phyloP scores from a whole-genome alignment of 2,888 invertebrate species.

The Phoronis australis region DNA sequence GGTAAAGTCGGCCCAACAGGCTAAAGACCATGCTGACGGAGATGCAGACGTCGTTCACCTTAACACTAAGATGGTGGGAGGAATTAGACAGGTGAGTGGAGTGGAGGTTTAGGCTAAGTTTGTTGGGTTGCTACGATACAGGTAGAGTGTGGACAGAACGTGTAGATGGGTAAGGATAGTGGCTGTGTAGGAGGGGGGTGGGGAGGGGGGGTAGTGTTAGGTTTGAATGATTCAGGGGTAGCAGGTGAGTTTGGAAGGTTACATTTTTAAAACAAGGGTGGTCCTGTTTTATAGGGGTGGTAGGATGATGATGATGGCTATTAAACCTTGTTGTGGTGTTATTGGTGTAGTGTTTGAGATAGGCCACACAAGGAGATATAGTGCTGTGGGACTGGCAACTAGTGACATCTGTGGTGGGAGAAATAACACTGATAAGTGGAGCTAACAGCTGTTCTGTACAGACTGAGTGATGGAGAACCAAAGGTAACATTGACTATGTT shows the following conservation, averaged over 20 bases:
- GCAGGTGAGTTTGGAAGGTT: no score
- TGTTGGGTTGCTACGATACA: no score
- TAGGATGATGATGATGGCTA: no score
- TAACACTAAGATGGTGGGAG: constrained; percentile 89
- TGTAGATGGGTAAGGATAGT: background rate
- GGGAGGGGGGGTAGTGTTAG: background rate
- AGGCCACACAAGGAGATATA: no score
- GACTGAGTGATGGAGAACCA: background rate
- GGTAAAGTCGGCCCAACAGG: constrained; percentile 88
- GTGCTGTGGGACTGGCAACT: no score
- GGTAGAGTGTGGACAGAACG: no score
- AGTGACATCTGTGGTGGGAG: background rate
- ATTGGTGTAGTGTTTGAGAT: no score
- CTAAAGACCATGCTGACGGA: constrained; percentile 87
- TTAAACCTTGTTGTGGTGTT: no score
- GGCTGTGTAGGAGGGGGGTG: background rate
- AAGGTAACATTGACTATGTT: background rate
- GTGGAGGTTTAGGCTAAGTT: no score
- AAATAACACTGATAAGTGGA: background rate
- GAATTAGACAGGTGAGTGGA: constrained; percentile 75
- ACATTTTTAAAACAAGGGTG: no score
- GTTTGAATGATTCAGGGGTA: no score
- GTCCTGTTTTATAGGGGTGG: background rate
- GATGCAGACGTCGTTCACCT: constrained; percentile 75
- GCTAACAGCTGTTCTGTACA: constrained; percentile 1